These are phyloP conservation scores for Epinephelus cyanopodus DNA, from an alignment of 2,113 vertebrate genomes.

Conservation along the genomic window DNA sequence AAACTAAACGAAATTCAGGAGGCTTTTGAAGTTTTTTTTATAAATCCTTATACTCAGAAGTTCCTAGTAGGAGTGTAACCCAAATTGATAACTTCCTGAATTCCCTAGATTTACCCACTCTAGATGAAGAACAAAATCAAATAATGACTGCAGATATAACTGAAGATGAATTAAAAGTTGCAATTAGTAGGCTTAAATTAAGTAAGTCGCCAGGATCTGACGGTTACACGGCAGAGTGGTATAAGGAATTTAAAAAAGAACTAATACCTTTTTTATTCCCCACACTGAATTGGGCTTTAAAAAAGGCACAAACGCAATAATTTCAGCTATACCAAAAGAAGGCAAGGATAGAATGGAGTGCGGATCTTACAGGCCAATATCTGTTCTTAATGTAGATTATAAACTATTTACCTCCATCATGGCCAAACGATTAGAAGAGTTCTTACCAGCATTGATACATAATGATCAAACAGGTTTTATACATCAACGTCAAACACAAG, in stretches of 20 bases:
- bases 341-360: slow-evolving; percentile 4
- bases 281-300: background rate
- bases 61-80: background rate
- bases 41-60: background rate
- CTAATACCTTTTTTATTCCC: background rate
- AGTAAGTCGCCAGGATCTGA: background rate
- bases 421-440: too few species aligned
- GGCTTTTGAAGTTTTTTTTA: background rate
- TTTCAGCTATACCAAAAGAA: slow-evolving; percentile 2
- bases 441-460: too few species aligned
- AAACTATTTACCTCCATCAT: background rate
- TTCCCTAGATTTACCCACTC: background rate
- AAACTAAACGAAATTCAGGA: background rate
- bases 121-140: background rate
- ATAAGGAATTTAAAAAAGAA: background rate
- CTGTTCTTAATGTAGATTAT: background rate
- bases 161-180: background rate
- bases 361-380: background rate
- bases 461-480: too few species aligned
- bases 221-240: background rate
- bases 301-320: background rate
- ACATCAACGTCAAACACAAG: too few species aligned
- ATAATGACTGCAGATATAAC: background rate
- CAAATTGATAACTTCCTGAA: background rate
- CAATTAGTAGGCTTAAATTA: background rate